Base-by-base conservation (phyloP, 2,797 vertebrate species). In the Ctenopoma kingsleyae region DNA sequence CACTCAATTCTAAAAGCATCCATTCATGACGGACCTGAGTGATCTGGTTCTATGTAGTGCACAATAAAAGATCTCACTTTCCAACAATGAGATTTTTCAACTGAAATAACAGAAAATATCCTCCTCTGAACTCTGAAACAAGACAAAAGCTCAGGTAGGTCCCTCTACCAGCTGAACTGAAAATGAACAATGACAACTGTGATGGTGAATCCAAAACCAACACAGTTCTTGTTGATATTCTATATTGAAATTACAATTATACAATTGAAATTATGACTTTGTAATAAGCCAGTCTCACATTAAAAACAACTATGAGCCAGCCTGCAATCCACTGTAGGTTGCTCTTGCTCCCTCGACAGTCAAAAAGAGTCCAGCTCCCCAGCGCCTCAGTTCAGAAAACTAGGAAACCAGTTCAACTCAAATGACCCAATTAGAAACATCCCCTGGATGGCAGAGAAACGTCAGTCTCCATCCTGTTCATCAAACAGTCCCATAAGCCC, bases 321-420 rank as follows among this genome's bases (percentile, higher is more conserved):
- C 30, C 62, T 65, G 57, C 64, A 73, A 75, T 74, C 47, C 59
- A 8, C 53, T 19, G 49, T 59, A 83, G 41, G 54, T 59, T 78
- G 56, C 74, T 56, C 47, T 57, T n/a, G 56, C 50, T 91, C 89
- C 84, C 90, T 66, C 17, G 83, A 76, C n/a, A 88, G 78, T 71
- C 80, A 89, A 69, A 94, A 94, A 63, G 86, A 93, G 93, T 72
- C 88, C 93, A 94, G 89, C 84, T 93, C 94, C 91, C 93, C 43
- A 13, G 86, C 55, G 92, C n/a, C 74, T 20, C 76, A 61, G 67
- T 80, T 90, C 85, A 54, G 81, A 90, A 90, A 90, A 89, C 75
- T 84, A 84, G 82, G 76, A 91, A 90, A 90, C 75, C 87, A 87
- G 80, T 81, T 90, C 90, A 91, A 82, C 76, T 63, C 80, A 36